Conservation (phyloP, 2,113 vertebrate species). For the Egretta garzetta region DNA sequence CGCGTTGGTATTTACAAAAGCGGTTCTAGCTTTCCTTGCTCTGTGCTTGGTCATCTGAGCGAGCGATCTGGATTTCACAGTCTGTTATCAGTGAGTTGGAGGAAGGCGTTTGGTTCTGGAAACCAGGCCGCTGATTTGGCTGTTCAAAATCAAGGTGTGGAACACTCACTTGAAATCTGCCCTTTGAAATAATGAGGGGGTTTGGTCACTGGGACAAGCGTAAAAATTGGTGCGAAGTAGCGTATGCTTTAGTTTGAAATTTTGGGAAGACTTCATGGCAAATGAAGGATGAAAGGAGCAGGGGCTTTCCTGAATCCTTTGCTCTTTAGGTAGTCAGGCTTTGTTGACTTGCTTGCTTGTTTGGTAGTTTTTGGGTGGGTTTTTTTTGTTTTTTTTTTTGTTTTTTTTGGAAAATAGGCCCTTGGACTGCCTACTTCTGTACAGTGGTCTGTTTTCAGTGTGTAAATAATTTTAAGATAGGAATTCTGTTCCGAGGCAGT, state of each 20-base stretch:
- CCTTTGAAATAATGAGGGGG: not conserved
- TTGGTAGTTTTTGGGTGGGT: not conserved
- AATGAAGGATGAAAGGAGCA: not conserved
- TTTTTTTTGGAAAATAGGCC: not conserved
- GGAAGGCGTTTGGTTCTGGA: not conserved
- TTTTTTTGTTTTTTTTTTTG: not conserved
- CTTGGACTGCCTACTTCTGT: not conserved
- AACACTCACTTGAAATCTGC: not conserved
- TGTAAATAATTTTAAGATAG: not conserved
- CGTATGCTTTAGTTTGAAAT: not conserved
- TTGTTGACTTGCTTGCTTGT: not conserved
- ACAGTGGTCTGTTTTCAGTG: not conserved
- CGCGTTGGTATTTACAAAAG: not conserved
- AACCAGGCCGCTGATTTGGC: not conserved
- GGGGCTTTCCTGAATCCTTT: not conserved
- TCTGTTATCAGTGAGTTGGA: not conserved
- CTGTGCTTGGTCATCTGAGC: rapidly evolving
- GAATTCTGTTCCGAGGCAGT: not conserved
- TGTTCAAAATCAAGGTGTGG: not conserved
- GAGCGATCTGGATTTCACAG: not conserved
- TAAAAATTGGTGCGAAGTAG: not conserved
- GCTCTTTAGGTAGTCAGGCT: not conserved
- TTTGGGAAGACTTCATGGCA: not conserved
- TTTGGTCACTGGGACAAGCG: not conserved
- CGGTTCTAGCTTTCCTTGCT: not conserved